These are phyloP conservation scores for Simalia tracyae DNA, from an alignment of 2,797 vertebrate species.

Conservation along the genomic window DNA sequence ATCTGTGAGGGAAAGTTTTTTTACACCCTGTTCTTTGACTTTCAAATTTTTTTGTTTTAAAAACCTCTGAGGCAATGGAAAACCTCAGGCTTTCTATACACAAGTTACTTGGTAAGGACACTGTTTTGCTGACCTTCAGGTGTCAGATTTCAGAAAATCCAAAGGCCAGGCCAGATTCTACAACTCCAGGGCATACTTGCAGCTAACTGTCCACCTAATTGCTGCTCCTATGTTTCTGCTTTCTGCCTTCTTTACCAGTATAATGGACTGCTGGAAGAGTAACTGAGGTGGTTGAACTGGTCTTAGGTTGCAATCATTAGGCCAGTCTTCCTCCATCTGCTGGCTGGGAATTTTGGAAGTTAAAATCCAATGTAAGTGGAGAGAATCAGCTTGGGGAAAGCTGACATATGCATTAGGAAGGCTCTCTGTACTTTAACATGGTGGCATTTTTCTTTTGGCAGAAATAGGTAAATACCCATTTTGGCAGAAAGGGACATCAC, in stretches of 20 bases:
- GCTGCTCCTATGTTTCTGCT: neutral
- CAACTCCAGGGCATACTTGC: neutral
- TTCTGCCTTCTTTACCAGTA: neutral
- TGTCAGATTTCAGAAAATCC: neutral
- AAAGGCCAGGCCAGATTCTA: neutral
- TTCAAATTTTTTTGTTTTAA: neutral
- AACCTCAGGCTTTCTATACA: neutral
- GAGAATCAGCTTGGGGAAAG: neutral
- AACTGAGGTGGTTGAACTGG: neutral
- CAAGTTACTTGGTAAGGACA: neutral
- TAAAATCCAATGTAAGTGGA: neutral
- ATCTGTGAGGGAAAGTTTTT: neutral
- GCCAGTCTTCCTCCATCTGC: neutral
- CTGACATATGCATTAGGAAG: neutral
- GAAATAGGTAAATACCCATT: neutral
- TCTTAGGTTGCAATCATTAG: neutral
- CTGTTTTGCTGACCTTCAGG: neutral
- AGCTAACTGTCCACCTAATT: neutral
- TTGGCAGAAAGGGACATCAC: constrained; percentile 28
- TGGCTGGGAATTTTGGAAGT: neutral
- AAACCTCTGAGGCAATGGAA: neutral
- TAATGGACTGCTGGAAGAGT: neutral
- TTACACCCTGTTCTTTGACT: neutral
- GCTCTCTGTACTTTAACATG: neutral
- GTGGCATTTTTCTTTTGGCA: neutral